These are phyloP conservation scores for Chrysogorgia sp. DNA, from an alignment of 92 coral and sea anemone species.

Conservation along the genomic window DNA sequence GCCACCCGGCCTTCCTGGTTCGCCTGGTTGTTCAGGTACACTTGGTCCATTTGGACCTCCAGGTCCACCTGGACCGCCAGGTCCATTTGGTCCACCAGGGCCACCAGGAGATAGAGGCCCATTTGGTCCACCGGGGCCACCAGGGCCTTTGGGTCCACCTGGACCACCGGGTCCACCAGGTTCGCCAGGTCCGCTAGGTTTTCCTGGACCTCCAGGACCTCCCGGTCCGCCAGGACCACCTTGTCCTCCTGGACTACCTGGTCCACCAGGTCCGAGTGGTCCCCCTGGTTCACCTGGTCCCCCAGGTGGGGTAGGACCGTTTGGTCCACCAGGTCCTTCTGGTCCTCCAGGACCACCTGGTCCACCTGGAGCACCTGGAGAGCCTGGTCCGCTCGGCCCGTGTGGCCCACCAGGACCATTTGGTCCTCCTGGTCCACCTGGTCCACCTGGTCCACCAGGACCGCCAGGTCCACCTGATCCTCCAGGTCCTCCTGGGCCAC, in stretches of 20 bases:
- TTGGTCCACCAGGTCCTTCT: slow-evolving; percentile 26
- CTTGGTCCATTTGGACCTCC: slow-evolving; percentile 63
- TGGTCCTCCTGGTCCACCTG: slow-evolving; percentile 69
- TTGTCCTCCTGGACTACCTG: slow-evolving; percentile 72
- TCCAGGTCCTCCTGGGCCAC: slow-evolving; percentile 65
- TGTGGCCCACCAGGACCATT: slow-evolving; percentile 68
- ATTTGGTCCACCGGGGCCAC: slow-evolving; percentile 49
- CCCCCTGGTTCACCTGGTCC: slow-evolving; percentile 59
- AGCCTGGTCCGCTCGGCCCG: slow-evolving; percentile 62
- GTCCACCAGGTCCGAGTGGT: slow-evolving; percentile 60
- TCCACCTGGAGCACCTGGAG: slow-evolving; percentile 48
- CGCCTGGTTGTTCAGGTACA: slow-evolving; percentile 78
- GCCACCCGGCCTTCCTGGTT: slow-evolving; percentile 74
- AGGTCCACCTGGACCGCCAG: slow-evolving; percentile 59
- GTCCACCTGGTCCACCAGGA: slow-evolving; percentile 89
- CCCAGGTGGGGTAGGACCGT: slow-evolving; percentile 74
- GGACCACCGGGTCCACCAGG: slow-evolving; percentile 61
- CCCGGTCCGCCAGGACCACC: slow-evolving; percentile 84
- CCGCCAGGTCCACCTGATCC: slow-evolving; percentile 24
- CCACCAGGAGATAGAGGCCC: slow-evolving; percentile 48
- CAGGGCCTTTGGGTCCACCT: slow-evolving; percentile 57
- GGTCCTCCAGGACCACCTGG: slow-evolving; percentile 45
- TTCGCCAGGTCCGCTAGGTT: slow-evolving; percentile 53
- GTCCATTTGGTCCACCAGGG: slow-evolving; percentile 81
- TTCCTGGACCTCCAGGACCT: slow-evolving; percentile 65